Conservation (phyloP, 2,797 vertebrate genomes). For the Cossypha polioptera region DNA sequence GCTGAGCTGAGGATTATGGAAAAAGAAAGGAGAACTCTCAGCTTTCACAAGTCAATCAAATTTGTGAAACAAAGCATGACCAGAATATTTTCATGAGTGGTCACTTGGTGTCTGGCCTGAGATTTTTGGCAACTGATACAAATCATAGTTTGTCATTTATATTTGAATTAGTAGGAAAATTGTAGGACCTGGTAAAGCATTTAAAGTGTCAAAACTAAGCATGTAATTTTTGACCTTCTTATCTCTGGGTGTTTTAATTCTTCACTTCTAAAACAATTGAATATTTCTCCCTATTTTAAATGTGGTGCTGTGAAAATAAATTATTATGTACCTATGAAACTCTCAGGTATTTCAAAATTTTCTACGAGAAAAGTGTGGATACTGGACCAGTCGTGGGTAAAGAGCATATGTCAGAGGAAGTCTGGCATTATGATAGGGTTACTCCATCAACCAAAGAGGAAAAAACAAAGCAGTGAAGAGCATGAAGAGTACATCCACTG, state of each 20-base stretch:
- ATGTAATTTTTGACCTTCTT: not conserved
- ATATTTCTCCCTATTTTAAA: not conserved
- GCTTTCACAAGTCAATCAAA: not conserved
- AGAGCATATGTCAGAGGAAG: not conserved
- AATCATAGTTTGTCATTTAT: not conserved
- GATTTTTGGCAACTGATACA: not conserved
- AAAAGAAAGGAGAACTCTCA: not conserved
- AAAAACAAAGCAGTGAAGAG: not conserved
- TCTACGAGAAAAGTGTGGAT: not conserved
- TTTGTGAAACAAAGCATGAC: not conserved
- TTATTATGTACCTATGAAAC: not conserved
- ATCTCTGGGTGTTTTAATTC: not conserved
- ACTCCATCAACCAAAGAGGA: not conserved
- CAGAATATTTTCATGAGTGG: not conserved
- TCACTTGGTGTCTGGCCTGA: not conserved
- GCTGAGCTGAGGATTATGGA: not conserved
- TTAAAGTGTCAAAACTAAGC: not conserved
- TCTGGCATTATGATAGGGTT: not conserved
- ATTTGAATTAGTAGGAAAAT: not conserved
- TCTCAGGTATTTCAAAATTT: not conserved
- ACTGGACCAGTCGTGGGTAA: not conserved
- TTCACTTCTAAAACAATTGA: not conserved
- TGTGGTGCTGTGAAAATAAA: not conserved
- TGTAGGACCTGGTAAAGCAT: not conserved
- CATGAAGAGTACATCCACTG: not conserved